Evolutionary conservation across 2,888 invertebrate species (phyloP), one percentile per base, ranked within the genome.

Genomic region (Caenorhabditis angaria): DNA sequence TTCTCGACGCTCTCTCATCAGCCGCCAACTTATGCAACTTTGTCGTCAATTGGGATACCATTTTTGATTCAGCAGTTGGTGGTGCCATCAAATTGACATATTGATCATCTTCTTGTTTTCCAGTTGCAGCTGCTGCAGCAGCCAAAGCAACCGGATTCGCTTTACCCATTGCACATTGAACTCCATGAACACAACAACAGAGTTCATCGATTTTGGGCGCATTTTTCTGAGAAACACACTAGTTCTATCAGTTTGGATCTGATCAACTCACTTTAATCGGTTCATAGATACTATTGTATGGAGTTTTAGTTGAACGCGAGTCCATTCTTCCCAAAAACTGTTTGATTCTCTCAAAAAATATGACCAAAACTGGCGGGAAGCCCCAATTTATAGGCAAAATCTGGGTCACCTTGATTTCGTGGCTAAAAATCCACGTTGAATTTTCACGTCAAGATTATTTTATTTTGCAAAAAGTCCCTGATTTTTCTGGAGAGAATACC

Each of bases 281-380:
- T 27, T 56, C 65, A 55, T 70, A 70, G 29, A 70, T 70, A 20
- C 54, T 65, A 53, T 65, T 70, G 28, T 70, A 70, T 2, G 70
- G 70, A 8, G 65, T 65, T 59, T 55, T 70, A n/a, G 55, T 25
- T 14, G 22, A 25, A 41, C 24, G 54, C 2, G 25, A 5, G 1
- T 54, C 27, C 54, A 54, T 54, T 54, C 41, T 41, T 41, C 41
- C 18, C 41, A 18, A 41, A 41, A 41, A 41, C 18, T 12, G 41
- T 41, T 41, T 41, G 18, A 18, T 41, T 14, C 41, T 41, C n/a
- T n/a, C n/a, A n/a, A n/a, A n/a, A n/a, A n/a, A n/a, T n/a, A n/a
- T n/a, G n/a, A n/a, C n/a, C n/a, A n/a, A n/a, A n/a, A n/a, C n/a
- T n/a, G n/a, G n/a, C n/a, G n/a, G n/a, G n/a, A n/a, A n/a, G n/a